Evolutionary conservation across 2,797 vertebrate genomes (phyloP).

Genomic region (Poeciliopsis presidionis): DNA sequence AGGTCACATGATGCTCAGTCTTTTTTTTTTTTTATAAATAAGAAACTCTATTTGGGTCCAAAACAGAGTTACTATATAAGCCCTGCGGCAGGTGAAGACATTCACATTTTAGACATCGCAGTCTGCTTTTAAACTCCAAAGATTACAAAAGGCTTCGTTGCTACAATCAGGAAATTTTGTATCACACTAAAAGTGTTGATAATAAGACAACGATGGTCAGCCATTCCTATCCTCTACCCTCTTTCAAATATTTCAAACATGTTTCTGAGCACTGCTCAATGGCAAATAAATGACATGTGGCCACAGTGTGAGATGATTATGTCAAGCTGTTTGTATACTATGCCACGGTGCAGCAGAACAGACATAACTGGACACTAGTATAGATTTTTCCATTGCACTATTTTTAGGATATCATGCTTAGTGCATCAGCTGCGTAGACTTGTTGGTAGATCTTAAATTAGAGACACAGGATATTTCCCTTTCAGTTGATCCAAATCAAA

Average conservation of each 20-base stretch:
- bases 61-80: not conserved
- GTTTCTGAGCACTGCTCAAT: conserved; percentile 32
- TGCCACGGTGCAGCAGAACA: conserved; percentile 40
- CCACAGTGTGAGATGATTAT: conserved; percentile 55
- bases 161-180: not conserved
- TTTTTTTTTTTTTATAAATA: not conserved
- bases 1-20: not conserved
- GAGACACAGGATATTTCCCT: conserved; percentile 30
- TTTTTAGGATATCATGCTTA: conserved; percentile 60
- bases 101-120: not conserved
- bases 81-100: not conserved
- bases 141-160: not conserved
- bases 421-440: conserved; percentile 38
- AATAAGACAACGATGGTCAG: not conserved
- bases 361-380: conserved; percentile 77
- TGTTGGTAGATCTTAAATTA: conserved; percentile 6
- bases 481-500: conserved; percentile 11
- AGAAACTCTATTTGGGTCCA: not conserved
- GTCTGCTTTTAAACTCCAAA: not conserved
- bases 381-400: conserved; percentile 83
- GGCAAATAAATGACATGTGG: conserved; percentile 65
- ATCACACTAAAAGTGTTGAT: conserved; percentile 7
- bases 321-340: conserved; percentile 51
- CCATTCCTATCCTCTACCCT: conserved; percentile 32
- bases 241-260: conserved; percentile 51